Percentiles rank a stretch among this genome's conserved stretches.
Evolutionary conservation across 2,113 vertebrate genomes (phyloP).

Genomic region (Lepus timidus): DNA sequence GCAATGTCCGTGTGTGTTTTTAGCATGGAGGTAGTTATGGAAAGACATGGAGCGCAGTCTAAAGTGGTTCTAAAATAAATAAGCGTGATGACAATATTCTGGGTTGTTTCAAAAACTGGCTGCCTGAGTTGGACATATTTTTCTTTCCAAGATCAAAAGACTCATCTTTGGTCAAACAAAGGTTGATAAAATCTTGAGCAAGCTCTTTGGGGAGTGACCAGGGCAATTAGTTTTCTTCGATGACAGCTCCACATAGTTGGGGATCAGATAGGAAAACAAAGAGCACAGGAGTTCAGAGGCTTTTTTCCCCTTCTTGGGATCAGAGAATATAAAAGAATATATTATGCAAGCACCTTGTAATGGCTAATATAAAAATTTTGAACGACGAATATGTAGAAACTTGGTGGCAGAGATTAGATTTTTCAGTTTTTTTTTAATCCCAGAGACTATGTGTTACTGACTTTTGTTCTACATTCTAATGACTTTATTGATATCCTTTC

Average conservation of each 20-base stretch:
- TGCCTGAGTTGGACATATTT: conserved; percentile 66
- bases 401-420: neutral
- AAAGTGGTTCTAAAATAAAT: conserved; percentile 37
- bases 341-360: conserved; percentile 2
- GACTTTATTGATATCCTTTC: neutral
- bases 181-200: conserved; percentile 77
- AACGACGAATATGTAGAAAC: neutral
- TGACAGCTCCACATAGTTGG: conserved; percentile 71
- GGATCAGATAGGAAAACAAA: conserved; percentile 69
- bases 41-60: neutral
- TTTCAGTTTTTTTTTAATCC: neutral
- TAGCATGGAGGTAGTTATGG: neutral
- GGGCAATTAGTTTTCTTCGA: conserved; percentile 68
- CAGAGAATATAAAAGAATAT: neutral
- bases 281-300: neutral
- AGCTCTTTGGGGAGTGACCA: conserved; percentile 64
- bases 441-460: neutral
- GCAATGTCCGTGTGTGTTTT: neutral
- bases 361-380: neutral
- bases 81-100: conserved; percentile 31
- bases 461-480: conserved; percentile 7
- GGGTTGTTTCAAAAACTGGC: conserved; percentile 65
- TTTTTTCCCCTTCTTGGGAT: neutral
- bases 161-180: conserved; percentile 73
- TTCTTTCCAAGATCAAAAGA: conserved; percentile 78